Conservation (phyloP, 2,113 vertebrate species). For the Gasterosteus nipponicus region DNA sequence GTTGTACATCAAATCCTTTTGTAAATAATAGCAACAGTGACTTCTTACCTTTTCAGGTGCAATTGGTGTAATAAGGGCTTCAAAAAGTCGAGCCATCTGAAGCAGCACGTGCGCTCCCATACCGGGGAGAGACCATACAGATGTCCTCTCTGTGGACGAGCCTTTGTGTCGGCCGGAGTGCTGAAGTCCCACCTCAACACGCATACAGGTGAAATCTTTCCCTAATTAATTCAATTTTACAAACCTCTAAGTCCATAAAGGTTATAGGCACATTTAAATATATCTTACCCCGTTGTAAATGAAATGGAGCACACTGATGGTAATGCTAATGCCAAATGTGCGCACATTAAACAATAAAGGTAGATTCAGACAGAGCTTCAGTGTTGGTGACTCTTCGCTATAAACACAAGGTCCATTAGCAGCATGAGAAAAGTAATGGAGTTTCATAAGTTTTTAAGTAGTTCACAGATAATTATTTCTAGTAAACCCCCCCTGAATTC, state of each 20-base stretch:
- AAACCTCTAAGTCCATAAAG: not conserved
- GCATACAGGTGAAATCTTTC: slow-evolving; percentile 87
- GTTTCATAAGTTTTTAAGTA: not conserved
- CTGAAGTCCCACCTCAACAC: slow-evolving; percentile 98
- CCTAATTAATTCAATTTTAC: not conserved
- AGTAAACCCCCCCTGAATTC: not conserved
- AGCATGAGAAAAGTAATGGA: not conserved
- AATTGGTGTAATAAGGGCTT: slow-evolving; percentile 93
- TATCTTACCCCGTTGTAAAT: not conserved
- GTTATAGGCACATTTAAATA: not conserved
- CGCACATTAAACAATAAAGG: not conserved
- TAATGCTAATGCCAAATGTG: not conserved
- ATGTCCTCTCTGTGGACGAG: slow-evolving; percentile 91
- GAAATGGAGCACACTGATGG: not conserved
- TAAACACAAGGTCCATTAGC: not conserved
- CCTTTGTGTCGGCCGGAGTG: slow-evolving; percentile 95
- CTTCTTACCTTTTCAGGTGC: slow-evolving; percentile 81
- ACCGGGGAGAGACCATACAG: slow-evolving; percentile 96
- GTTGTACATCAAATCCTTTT: not conserved
- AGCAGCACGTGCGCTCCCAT: slow-evolving; percentile 96
- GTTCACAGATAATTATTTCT: not conserved
- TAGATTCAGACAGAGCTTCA: not conserved
- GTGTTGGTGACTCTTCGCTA: not conserved
- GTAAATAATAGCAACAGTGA: not conserved
- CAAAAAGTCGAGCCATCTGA: slow-evolving; percentile 98